Evolutionary conservation across 2,888 invertebrate species (phyloP), one percentile per base, ranked within the genome.

Genomic region (Venustoraphidia nigricollis): DNA sequence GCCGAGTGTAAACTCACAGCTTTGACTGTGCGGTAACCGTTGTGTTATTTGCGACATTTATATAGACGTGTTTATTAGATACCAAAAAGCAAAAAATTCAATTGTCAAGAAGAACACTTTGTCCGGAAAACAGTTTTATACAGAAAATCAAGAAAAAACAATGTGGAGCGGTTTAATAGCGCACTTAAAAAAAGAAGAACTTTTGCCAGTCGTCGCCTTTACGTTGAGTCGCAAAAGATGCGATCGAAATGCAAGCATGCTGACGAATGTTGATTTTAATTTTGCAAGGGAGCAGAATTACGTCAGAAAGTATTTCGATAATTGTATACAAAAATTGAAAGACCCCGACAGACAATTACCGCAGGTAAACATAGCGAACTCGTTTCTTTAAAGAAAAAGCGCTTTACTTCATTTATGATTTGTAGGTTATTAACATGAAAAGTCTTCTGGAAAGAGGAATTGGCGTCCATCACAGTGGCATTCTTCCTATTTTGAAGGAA

Each of bases 401-500:
- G 9, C 9, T 38, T 38, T 36, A 13, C 10, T 36, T n/a, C 17
- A 40, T 27, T 47, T 46, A 47, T 47, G 46, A 47, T 52, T 55
- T 61, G 1, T 56, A 77, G 74, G 79, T 87, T 14, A 53, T 72
- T 27, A 70, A 75, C 50, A 78, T 93, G 74, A 72, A 77, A 56
- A 75, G 79, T 47, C 73, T 83, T 40, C 61, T 91, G 17, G 77
- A 80, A 57, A 78, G 86, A 48, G 98, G 98, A 2, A 86, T 99
- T 52, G 98, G 96, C 0, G 84, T 98, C 4, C 98, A 98, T 68
- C 98, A 98, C 67, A 95, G 95, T 64, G 98, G 98, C 10, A 93
- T 98, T 56, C 68, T 99, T 51, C 98, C 98, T 0, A 86, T 99
- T 57, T 75, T 99, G n/a, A 98, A 97, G 63, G 98, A 99, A 74